Base-by-base conservation (phyloP, 2,113 vertebrate genomes). In the Leucopternis melanops region DNA sequence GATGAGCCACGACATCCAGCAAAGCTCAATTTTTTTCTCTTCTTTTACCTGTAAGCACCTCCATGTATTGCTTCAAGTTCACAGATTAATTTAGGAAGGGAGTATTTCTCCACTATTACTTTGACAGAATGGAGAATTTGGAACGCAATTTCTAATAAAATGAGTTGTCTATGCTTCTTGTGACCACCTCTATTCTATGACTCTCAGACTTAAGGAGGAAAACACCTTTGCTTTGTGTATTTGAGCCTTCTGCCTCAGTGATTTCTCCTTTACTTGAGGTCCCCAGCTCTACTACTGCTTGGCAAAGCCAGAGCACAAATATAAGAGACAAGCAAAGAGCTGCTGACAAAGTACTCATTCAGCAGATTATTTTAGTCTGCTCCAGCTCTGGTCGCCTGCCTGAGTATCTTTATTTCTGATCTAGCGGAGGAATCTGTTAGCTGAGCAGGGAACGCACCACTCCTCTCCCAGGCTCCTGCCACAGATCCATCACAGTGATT, bases 381-480 rank as follows among this genome's bases (percentile, higher is more conserved):
- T 54, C 32, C 47, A 31, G 40, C 32, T 32, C 67, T 38, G 13
- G 27, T 38, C 1, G 0, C 29, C 38, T 1, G 0, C 29, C 34
- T 3, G 11, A 32, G 12, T 50, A 78, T 73, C 54, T 73, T 67
- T 29, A 16, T 67, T 65, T 52, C 55, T 84, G 67, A 84, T 71
- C 45, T 66, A 71, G 69, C 1, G 2, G 61, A 67, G 25, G 25
- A 44, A 50, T n/a, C 6, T 15, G 32, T 42, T 49, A 34, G 42
- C 45, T 81, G 36, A 71, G 45, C 45, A 44, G n/a, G 22, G 45
- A 59, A 65, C 27, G 17, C 34, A 57, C 14, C 26, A 10, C 32
- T 58, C 47, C 42, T 79, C 50, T 82, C 49, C 61, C 54, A 58
- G 42, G 26, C 54, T 87, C 32, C 59, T 87, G 54, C 47, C 83